phyloP scores from a whole-genome alignment of 2,113 vertebrate species.

The Gila orcuttii region DNA sequence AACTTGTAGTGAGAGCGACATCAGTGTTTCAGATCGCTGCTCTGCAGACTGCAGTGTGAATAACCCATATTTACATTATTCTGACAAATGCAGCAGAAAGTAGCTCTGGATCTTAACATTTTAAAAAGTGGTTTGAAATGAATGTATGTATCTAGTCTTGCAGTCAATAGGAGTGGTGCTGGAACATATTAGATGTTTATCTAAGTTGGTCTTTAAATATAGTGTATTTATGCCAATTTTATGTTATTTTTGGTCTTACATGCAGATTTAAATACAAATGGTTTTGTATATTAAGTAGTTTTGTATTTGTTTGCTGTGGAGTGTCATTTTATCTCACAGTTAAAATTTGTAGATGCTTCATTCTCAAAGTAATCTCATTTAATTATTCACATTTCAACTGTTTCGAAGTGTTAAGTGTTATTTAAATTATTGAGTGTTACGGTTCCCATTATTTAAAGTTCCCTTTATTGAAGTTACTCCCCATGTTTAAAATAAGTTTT shows the following conservation, averaged over 20 bases:
- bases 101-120: neutral
- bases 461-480: neutral
- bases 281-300: neutral
- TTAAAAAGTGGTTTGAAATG: neutral
- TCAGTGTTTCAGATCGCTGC: neutral
- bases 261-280: neutral
- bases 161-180: neutral
- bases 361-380: neutral
- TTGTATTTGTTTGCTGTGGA: neutral
- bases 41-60: neutral
- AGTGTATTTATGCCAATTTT: neutral
- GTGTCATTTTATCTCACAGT: neutral
- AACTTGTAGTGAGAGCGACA: neutral
- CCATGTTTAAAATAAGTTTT: neutral
- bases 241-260: neutral
- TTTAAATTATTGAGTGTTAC: neutral
- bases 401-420: neutral
- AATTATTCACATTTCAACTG: neutral
- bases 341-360: neutral
- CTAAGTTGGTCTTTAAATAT: neutral
- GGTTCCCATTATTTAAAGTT: neutral
- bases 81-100: neutral
- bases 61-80: neutral
- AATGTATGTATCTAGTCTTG: neutral
- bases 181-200: neutral